phyloP scores from a whole-genome alignment of 2,888 invertebrate genomes.

The Escarpia spicata region DNA sequence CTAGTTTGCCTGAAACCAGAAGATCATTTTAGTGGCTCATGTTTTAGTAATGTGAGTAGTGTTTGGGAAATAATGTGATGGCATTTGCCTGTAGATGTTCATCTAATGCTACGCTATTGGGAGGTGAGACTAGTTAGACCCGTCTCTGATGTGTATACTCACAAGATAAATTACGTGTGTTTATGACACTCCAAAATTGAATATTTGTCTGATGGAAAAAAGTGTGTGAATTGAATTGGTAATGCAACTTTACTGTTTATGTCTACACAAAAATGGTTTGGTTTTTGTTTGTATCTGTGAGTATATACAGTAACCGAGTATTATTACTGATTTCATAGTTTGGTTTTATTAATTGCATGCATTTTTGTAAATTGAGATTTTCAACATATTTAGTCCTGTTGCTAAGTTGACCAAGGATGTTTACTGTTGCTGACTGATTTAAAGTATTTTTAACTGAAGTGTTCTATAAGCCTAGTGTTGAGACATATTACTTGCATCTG shows the following conservation, averaged over 20 bases:
- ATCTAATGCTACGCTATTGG: not conserved
- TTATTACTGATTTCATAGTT: not conserved
- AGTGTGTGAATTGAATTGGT: not conserved
- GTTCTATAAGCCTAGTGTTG: not conserved
- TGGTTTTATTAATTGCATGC: constrained; percentile 12
- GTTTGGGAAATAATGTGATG: not conserved
- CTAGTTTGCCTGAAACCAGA: not conserved
- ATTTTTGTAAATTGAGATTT: not conserved
- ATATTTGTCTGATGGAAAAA: not conserved
- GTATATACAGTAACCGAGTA: not conserved
- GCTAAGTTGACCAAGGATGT: not conserved
- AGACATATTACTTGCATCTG: not conserved
- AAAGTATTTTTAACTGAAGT: not conserved
- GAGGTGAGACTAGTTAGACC: not conserved
- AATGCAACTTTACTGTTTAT: not conserved
- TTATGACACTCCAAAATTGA: not conserved
- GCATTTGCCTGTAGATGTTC: constrained; percentile 10
- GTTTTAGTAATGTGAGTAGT: not conserved
- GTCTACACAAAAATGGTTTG: not conserved
- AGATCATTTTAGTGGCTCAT: not conserved
- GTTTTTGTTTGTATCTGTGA: constrained; percentile 2
- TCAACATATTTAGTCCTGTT: not conserved
- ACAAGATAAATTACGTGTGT: not conserved
- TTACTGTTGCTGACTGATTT: not conserved
- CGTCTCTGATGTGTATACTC: not conserved